A percentile compares a stretch with the other conserved stretches of the same genome.
Conservation (phyloP, 2,113 vertebrate species). For the Sylvicapra grimmia region DNA sequence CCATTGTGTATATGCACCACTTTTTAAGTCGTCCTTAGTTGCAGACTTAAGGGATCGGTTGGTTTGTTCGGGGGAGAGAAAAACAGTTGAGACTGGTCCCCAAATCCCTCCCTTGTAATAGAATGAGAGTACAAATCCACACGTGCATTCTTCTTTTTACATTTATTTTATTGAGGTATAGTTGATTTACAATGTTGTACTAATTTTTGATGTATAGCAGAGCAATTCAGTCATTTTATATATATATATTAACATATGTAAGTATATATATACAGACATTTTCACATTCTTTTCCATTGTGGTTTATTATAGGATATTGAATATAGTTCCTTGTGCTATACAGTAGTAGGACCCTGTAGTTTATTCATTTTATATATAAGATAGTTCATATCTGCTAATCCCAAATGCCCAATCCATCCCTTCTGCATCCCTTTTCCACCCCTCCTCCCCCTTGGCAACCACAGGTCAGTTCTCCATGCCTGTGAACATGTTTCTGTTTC, state of each 20-base stretch:
- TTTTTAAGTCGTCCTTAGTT: neutral
- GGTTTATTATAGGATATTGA: neutral
- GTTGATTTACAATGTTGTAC: neutral
- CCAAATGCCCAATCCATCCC: neutral
- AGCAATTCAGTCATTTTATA: neutral
- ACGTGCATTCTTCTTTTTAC: neutral
- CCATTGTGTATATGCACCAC: too few species aligned
- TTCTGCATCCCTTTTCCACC: neutral
- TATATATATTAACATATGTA: rapidly evolving
- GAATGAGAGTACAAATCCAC: neutral
- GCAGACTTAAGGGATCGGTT: neutral
- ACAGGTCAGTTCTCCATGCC: neutral
- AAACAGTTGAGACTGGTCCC: neutral
- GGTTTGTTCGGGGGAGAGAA: neutral
- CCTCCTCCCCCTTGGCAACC: neutral
- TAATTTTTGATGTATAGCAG: neutral
- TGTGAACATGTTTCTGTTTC: neutral
- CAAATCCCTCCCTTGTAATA: neutral
- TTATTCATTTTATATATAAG: neutral
- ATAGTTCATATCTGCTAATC: neutral
- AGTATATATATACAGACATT: neutral
- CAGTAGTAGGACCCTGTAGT: neutral
- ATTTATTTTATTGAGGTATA: neutral
- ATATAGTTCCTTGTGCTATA: neutral
- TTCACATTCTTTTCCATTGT: neutral